phyloP scores from a whole-genome alignment of 2,113 vertebrate genomes.

The Panthera uncia region DNA sequence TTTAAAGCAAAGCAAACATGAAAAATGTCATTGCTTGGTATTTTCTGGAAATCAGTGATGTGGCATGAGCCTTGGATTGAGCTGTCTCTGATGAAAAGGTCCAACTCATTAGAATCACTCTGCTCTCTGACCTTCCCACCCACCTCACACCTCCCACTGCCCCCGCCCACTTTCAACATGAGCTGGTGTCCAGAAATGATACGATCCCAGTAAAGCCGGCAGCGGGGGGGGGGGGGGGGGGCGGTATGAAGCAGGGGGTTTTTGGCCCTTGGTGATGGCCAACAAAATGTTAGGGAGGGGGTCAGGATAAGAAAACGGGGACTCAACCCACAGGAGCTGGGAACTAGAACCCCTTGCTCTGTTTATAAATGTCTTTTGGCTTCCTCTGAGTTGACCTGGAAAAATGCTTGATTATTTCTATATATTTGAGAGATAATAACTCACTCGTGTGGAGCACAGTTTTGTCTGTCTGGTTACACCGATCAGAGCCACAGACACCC shows the following conservation, averaged over 20 bases:
- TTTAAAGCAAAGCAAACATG: neutral
- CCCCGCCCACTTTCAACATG: neutral
- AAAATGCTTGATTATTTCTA: neutral
- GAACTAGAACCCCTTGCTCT: neutral
- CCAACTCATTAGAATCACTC: fast-evolving
- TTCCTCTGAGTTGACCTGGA: neutral
- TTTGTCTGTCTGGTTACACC: neutral
- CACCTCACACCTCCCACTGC: conserved; percentile 52
- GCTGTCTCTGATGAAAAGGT: too few species aligned
- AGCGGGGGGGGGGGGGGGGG: fast-evolving
- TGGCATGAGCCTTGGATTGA: neutral
- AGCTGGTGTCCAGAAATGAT: neutral
- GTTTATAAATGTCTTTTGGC: neutral
- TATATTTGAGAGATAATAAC: neutral
- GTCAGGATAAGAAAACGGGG: neutral
- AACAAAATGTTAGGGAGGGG: too few species aligned
- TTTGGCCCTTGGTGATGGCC: neutral
- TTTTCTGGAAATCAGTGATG: neutral
- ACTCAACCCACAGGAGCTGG: neutral
- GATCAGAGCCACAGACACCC: too few species aligned
- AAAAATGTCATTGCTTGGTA: neutral
- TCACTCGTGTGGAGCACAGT: neutral
- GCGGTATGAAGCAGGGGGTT: fast-evolving
- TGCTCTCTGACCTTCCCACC: conserved; percentile 1
- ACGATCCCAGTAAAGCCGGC: neutral